Percentiles rank a stretch among this genome's conserved stretches.
Conservation (phyloP, 2,888 invertebrate genomes). For the Pterostichus niger region DNA sequence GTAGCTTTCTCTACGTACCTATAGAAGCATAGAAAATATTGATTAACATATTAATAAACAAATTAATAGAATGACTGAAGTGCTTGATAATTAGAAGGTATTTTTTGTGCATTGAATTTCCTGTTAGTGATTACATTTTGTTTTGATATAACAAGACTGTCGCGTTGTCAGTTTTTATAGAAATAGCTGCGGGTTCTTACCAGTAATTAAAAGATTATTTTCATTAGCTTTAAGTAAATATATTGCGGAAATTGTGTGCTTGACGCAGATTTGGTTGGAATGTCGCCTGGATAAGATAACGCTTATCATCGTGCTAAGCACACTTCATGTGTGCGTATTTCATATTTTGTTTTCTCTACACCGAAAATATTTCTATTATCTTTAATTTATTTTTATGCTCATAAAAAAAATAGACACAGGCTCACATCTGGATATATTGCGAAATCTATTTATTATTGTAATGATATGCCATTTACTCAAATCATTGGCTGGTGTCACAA, state of each 20-base stretch:
- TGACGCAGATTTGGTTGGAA: constrained; percentile 55
- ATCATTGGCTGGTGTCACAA: too few species aligned
- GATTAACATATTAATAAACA: too few species aligned
- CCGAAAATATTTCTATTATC: not conserved
- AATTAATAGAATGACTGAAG: too few species aligned
- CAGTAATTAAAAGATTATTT: constrained; percentile 25
- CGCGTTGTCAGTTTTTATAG: not conserved
- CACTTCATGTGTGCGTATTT: not conserved
- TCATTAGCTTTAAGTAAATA: constrained; percentile 35
- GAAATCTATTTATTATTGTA: too few species aligned
- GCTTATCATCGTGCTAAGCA: constrained; percentile 1
- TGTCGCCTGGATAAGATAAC: constrained; percentile 58
- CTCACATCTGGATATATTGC: too few species aligned
- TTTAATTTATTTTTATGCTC: not conserved
- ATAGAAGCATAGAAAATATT: too few species aligned
- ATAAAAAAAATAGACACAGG: too few species aligned
- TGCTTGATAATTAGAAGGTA: too few species aligned
- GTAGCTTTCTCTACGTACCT: too few species aligned
- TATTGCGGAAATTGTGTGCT: constrained; percentile 53
- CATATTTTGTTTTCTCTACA: constrained; percentile 6
- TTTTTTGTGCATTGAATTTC: not conserved
- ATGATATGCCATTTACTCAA: too few species aligned
- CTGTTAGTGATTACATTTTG: not conserved
- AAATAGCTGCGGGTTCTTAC: not conserved
- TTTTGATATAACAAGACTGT: too few species aligned